Evolutionary conservation across 23 tunicate species (phyloP).

Genomic region (Styela plicata): DNA sequence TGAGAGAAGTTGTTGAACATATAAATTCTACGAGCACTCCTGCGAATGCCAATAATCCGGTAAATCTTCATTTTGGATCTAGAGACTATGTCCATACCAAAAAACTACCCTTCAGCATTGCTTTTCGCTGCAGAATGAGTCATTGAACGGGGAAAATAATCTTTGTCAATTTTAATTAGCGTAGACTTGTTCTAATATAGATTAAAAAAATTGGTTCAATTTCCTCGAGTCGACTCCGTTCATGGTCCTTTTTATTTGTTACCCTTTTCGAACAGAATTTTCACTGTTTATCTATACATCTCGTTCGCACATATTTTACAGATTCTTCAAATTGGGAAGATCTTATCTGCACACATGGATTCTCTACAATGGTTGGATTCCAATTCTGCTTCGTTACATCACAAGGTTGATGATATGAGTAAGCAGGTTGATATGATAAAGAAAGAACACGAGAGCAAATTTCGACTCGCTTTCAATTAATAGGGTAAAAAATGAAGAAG

Average conservation of each 20-base stretch:
- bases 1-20: slow-evolving; percentile 87
- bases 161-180: too few relatives aligned
- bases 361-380: slow-evolving; percentile 93
- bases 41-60: slow-evolving; percentile 63
- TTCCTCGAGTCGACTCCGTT: too few relatives aligned
- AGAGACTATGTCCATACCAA: background rate
- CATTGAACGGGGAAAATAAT: too few relatives aligned
- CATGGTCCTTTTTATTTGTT: too few relatives aligned
- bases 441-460: slow-evolving; percentile 86
- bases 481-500: too few relatives aligned
- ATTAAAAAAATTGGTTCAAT: too few relatives aligned
- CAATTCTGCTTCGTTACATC: slow-evolving; percentile 83
- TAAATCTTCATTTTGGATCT: slow-evolving; percentile 35
- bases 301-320: slow-evolving; percentile 29
- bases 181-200: too few relatives aligned
- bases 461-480: slow-evolving; percentile 82
- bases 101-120: too few relatives aligned
- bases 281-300: too few relatives aligned
- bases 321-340: slow-evolving; percentile 80
- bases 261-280: too few relatives aligned
- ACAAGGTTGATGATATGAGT: slow-evolving; percentile 60
- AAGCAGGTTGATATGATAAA: slow-evolving; percentile 84
- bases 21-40: slow-evolving; percentile 69
- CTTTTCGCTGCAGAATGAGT: too few relatives aligned
- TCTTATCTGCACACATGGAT: slow-evolving; percentile 94